phyloP scores from a whole-genome alignment of 2,797 vertebrate species.

The Buceros bicornis region DNA sequence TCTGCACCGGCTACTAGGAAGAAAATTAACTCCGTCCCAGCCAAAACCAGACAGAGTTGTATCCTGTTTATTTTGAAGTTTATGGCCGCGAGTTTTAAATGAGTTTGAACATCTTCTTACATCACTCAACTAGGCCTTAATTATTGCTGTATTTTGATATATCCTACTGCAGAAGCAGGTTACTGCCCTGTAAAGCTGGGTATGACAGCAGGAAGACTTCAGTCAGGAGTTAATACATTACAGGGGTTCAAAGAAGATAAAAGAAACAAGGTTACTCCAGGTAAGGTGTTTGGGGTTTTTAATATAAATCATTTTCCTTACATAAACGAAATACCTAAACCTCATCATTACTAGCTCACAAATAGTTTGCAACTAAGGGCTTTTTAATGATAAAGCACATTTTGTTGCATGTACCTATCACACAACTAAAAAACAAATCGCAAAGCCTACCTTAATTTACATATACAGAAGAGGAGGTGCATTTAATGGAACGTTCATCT shows the following conservation, averaged over 20 bases:
- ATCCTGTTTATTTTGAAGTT: background rate
- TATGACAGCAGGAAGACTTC: constrained; percentile 92
- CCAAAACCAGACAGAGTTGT: too few species aligned
- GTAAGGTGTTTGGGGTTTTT: constrained; percentile 63
- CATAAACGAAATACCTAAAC: background rate
- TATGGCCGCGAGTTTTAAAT: background rate
- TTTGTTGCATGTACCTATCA: background rate
- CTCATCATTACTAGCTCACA: background rate
- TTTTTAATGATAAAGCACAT: background rate
- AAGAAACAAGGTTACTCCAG: constrained; percentile 93
- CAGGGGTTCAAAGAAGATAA: constrained; percentile 98
- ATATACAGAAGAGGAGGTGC: fast-evolving
- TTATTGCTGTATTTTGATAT: background rate
- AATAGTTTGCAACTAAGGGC: background rate
- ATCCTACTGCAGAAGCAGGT: constrained; percentile 83
- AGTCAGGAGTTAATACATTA: constrained; percentile 92
- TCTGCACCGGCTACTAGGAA: too few species aligned
- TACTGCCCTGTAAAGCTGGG: constrained; percentile 92
- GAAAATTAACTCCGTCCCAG: too few species aligned
- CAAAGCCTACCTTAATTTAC: background rate
- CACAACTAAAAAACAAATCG: background rate
- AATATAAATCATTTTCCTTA: background rate
- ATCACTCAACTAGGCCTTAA: background rate
- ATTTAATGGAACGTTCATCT: background rate
- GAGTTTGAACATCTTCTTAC: background rate